These are phyloP conservation scores for Smutsia temminckii DNA, from an alignment of 2,797 vertebrate genomes.

Conservation along the genomic window DNA sequence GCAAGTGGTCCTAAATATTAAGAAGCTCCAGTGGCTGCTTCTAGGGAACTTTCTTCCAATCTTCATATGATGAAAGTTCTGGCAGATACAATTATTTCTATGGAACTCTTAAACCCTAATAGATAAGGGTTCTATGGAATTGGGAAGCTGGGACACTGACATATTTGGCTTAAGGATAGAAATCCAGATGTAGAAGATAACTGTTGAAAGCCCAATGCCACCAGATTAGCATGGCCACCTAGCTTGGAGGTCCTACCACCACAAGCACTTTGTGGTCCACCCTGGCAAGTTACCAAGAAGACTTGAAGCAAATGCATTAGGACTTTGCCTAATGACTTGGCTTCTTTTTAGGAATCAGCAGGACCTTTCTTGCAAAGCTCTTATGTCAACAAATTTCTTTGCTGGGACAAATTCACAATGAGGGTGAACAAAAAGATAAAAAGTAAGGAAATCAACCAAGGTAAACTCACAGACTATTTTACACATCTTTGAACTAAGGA, in stretches of 20 bases:
- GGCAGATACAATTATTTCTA: neutral
- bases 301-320: neutral
- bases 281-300: constrained; percentile 24
- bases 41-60: rapidly evolving
- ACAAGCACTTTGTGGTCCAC: neutral
- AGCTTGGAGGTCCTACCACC: rapidly evolving
- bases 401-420: neutral
- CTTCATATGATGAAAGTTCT: neutral
- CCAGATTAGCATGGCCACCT: neutral
- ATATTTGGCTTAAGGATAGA: neutral
- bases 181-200: neutral
- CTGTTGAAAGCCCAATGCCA: neutral
- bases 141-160: neutral
- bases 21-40: neutral
- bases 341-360: constrained; percentile 27
- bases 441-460: neutral
- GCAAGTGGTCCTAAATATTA: neutral
- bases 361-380: neutral
- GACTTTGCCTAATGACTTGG: constrained; percentile 18
- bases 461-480: neutral
- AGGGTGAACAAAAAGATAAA: neutral
- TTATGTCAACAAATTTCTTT: neutral
- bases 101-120: neutral
- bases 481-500: neutral
- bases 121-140: neutral